phyloP scores from a whole-genome alignment of 2,113 vertebrate genomes.

The Dasyornis broadbenti region DNA sequence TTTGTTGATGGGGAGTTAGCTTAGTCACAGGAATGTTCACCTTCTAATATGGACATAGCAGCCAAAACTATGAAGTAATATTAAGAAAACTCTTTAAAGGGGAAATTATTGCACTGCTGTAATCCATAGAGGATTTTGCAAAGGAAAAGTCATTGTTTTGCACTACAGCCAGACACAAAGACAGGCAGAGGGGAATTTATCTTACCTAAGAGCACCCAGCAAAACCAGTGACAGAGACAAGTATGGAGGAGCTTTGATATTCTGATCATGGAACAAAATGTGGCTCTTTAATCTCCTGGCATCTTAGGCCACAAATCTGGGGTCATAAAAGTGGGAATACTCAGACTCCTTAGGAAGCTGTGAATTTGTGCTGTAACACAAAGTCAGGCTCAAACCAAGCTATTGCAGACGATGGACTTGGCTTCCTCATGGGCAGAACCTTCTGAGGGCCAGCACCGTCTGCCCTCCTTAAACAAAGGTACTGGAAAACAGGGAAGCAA shows the following conservation, averaged over 20 bases:
- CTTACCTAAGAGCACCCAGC: not conserved
- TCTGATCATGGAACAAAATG: not conserved
- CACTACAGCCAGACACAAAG: not conserved
- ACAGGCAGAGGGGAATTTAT: not conserved
- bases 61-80: not conserved
- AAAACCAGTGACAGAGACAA: not conserved
- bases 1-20: not conserved
- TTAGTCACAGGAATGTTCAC: not conserved
- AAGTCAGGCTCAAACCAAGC: not conserved
- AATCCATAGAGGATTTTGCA: not conserved
- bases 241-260: not conserved
- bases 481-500: not conserved
- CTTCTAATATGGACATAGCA: not conserved
- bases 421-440: not conserved
- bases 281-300: not conserved
- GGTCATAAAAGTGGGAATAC: not conserved
- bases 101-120: not conserved
- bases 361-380: not conserved
- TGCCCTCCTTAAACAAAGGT: not conserved
- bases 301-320: not conserved
- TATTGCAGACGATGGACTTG: not conserved
- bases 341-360: not conserved
- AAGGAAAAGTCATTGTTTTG: not conserved
- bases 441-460: accelerated
- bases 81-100: not conserved